Conservation (phyloP, 2,888 invertebrate genomes). For the Dicranocentrus wangi region DNA sequence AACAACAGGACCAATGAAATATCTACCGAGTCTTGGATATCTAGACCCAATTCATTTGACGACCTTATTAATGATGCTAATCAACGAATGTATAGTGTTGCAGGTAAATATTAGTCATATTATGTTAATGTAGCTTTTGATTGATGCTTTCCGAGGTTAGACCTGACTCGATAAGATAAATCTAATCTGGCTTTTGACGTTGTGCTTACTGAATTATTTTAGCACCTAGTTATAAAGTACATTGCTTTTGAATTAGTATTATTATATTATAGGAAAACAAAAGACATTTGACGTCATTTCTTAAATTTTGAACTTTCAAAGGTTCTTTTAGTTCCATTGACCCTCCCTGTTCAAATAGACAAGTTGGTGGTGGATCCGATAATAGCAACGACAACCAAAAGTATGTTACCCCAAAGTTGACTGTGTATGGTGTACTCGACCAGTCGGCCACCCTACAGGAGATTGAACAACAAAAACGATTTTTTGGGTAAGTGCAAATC, state of each 20-base stretch:
- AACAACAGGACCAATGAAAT: constrained; percentile 59
- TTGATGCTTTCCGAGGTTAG: too few species aligned
- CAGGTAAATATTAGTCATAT: too few species aligned
- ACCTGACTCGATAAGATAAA: too few species aligned
- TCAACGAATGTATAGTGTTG: constrained; percentile 47
- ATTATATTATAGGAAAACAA: too few species aligned
- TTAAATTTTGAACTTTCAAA: too few species aligned
- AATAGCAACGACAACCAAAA: constrained; percentile 60
- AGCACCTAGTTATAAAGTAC: too few species aligned
- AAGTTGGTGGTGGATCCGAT: not conserved
- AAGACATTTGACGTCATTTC: too few species aligned
- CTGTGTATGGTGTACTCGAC: constrained; percentile 70
- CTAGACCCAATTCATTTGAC: constrained; percentile 35
- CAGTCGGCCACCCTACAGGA: constrained; percentile 54
- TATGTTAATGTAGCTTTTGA: too few species aligned
- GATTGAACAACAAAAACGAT: constrained; percentile 63
- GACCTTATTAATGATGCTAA: constrained; percentile 59
- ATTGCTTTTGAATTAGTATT: too few species aligned
- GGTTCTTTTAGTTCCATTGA: constrained; percentile 45
- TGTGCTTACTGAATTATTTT: too few species aligned
- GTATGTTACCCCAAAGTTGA: constrained; percentile 39
- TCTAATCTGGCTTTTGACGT: too few species aligned
- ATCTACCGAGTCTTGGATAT: constrained; percentile 15
- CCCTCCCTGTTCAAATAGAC: constrained; percentile 43
- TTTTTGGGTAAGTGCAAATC: constrained; percentile 64